Base-by-base conservation (phyloP, 2,888 invertebrate genomes). In the Lagria hirta region DNA sequence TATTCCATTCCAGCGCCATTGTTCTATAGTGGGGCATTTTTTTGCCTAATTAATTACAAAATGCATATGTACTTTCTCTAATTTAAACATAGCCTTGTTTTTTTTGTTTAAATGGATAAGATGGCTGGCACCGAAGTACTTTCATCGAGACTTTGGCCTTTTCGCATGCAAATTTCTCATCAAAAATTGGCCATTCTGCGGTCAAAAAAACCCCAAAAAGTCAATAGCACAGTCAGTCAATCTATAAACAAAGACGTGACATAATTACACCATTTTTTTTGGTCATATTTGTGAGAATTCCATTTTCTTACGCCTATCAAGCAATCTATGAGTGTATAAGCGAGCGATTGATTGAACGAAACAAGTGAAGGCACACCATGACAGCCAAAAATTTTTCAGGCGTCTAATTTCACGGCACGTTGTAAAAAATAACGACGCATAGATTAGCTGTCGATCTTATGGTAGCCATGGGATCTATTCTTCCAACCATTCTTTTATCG, bases 331-430 rank as follows among this genome's bases (percentile, higher is more conserved):
- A n/a, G n/a, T 38, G 38, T 36, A 36, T 36, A 36, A 36, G 36
- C 29, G 38, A 20, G 33, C 41, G 41, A 41, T 41, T 41, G 41
- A 41, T 41, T 32, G 41, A 41, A n/a, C n/a, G n/a, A n/a, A n/a
- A 43, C 34, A 28, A 21, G 27, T 22, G 34, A 29, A 29, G 28
- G 30, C 35, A 35, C 35, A 41, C 42, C 51, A 48, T 53, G 49
- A 51, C 51, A 35, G 47, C 41, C 44, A 30, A 51, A 49, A 49
- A 48, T 46, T 42, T n/a, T n/a, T 48, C 46, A 44, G 43, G 49
- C 51, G 45, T 46, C 54, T 60, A 60, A 60, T 60, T 60, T 60
- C 59, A 60, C 59, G 59, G 43, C 55, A 48, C 52, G 52, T 58
- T 58, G 56, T 51, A 57, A 59, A 60, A 58, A 58, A 56, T 44